Base-by-base conservation (phyloP, 1,140 invertebrate genomes). In the Zaprionus ghesquierei region DNA sequence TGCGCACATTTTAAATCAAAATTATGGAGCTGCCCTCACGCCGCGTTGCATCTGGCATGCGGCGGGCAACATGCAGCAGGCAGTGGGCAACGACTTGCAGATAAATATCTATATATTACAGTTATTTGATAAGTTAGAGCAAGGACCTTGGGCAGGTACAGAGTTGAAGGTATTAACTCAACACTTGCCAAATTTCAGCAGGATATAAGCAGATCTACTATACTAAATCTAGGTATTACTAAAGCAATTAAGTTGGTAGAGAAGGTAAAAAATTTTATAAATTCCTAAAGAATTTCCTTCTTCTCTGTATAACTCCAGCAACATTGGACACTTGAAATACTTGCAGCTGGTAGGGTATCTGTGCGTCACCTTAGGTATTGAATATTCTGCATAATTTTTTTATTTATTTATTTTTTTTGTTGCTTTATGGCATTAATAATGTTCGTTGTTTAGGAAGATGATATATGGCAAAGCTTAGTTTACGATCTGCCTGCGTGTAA, bases 1-100 rank as follows among this genome's bases (percentile, higher is more conserved):
- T 69, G 66, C 69, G 68, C 77, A 80, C 75, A 82, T 79, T 84
- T 79, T 79, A 82, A 79, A 82, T 82, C 72, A 76, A 85, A 84
- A 84, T 85, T 74, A 80, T 77, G 85, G 53, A 81, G 61, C 62
- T 58, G 5, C 58, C 31, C 59, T 49, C 22, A 23, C 5, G 50
- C 33, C 31, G 29, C 22, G 15, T 12, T 15, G 20, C n/a, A 15
- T 2, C 38, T 12, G 29, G 41, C 18, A 27, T 66, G 54, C 12
- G 38, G 15, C 59, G 51, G 20, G 31, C 20, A n/a, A 8, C 31
- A 23, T 22, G 55, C 13, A 6, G 4, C 33, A 15, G 9, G 58
- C 44, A 33, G 6, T 9, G 5, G 8, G 13, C 10, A 54, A 18
- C 38, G 5, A 20, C 6, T 20, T 10, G 10, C 22, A 0, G 12